Evolutionary conservation across 1,140 invertebrate genomes (phyloP).

Genomic region (Habropoda laboriosa): DNA sequence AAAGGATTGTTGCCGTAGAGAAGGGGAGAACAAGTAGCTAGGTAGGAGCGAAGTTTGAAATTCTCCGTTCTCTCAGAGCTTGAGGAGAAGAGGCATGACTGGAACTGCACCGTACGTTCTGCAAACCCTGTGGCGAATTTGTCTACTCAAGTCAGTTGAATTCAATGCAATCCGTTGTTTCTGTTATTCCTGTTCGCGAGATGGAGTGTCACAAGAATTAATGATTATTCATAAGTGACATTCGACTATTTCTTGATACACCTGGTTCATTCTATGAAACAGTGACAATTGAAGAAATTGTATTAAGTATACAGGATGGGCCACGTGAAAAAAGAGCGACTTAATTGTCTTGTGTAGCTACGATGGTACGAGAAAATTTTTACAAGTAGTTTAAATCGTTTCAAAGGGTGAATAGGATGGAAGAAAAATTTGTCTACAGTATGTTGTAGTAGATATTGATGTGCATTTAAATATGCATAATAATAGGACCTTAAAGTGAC

Average conservation of each 20-base stretch:
- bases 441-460: too few relatives aligned
- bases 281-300: not conserved
- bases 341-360: too few relatives aligned
- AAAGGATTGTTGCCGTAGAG: not conserved
- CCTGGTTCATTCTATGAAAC: not conserved
- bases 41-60: constrained; percentile 8
- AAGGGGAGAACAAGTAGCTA: not conserved
- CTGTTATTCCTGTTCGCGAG: constrained; percentile 13
- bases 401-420: too few relatives aligned
- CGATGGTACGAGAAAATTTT: too few relatives aligned
- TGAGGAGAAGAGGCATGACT: constrained; percentile 14
- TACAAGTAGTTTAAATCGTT: too few relatives aligned
- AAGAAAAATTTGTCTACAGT: too few relatives aligned
- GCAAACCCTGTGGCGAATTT: constrained; percentile 21
- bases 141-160: constrained; percentile 17
- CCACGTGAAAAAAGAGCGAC: too few relatives aligned
- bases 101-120: constrained; percentile 2
- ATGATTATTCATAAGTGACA: constrained; percentile 8
- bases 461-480: too few relatives aligned
- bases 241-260: not conserved
- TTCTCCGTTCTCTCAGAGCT: not conserved
- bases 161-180: constrained; percentile 16
- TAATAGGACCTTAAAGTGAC: too few relatives aligned
- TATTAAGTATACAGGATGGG: too few relatives aligned
- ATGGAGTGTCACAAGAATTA: not conserved